phyloP scores from a whole-genome alignment of 2,888 invertebrate genomes.

The Papilio protenor region DNA sequence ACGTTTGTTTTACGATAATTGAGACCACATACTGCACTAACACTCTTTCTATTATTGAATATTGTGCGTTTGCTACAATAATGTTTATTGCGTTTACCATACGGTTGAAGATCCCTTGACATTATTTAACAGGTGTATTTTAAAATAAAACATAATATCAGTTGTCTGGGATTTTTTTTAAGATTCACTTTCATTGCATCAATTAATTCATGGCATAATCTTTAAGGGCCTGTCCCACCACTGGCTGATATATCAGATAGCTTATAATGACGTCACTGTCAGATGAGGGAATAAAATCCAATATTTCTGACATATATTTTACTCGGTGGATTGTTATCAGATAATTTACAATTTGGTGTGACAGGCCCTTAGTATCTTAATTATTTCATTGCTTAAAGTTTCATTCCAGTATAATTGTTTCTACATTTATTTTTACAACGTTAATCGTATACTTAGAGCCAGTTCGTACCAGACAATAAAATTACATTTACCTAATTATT shows the following conservation, averaged over 20 bases:
- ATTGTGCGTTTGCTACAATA: neutral
- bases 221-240: too few species aligned
- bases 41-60: constrained; percentile 40
- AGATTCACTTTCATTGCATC: constrained; percentile 6
- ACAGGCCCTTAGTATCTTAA: neutral
- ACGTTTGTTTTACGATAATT: constrained; percentile 55
- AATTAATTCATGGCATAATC: neutral
- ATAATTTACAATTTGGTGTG: too few species aligned
- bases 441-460: too few species aligned
- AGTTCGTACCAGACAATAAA: neutral
- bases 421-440: neutral
- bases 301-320: too few species aligned
- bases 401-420: too few species aligned
- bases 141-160: neutral
- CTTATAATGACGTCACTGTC: too few species aligned
- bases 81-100: neutral
- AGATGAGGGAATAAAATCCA: too few species aligned
- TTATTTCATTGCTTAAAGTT: neutral
- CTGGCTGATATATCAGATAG: too few species aligned
- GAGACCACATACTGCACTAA: constrained; percentile 47
- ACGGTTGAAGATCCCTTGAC: constrained; percentile 2
- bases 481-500: neutral
- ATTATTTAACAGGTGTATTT: constrained; percentile 13
- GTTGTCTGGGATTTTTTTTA: neutral
- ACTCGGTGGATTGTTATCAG: too few species aligned